Percentiles rank a stretch among this genome's conserved stretches.
These are phyloP conservation scores for Pelvicachromis taeniatus DNA, from an alignment of 2,113 vertebrate genomes.

Conservation along the genomic window DNA sequence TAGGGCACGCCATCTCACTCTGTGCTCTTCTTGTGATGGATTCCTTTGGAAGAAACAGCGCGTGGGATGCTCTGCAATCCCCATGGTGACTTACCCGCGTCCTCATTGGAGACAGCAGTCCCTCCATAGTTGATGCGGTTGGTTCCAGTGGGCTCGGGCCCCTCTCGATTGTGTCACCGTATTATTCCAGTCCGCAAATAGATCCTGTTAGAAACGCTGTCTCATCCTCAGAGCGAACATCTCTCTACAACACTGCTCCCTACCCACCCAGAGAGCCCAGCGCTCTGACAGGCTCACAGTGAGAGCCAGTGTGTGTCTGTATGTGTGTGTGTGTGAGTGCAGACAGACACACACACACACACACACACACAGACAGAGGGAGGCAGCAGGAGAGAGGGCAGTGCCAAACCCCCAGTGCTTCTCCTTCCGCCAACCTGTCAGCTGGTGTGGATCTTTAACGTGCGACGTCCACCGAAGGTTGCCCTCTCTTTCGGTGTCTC, in stretches of 20 bases:
- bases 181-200: slow-evolving; percentile 58
- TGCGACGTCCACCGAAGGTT: slow-evolving; percentile 37
- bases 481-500: not conserved
- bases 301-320: slow-evolving; percentile 19
- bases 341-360: not conserved
- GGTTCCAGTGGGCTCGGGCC: slow-evolving; percentile 52
- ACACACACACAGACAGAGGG: slow-evolving; percentile 9
- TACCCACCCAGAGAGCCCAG: slow-evolving; percentile 58
- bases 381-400: slow-evolving; percentile 39
- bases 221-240: slow-evolving; percentile 68
- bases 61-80: slow-evolving; percentile 20
- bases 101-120: slow-evolving; percentile 77
- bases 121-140: slow-evolving; percentile 70
- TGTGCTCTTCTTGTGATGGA: not conserved
- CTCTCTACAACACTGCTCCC: slow-evolving; percentile 50
- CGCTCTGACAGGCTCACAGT: slow-evolving; percentile 48
- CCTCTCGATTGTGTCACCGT: slow-evolving; percentile 38
- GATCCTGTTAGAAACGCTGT: slow-evolving; percentile 74
- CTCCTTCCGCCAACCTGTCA: slow-evolving; percentile 47
- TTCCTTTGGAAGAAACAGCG: not conserved
- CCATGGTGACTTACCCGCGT: slow-evolving; percentile 73
- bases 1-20: not conserved
- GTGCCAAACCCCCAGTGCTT: slow-evolving; percentile 43
- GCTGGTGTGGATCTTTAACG: slow-evolving; percentile 30
- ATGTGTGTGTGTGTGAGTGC: not conserved